phyloP scores from a whole-genome alignment of 2,888 invertebrate genomes.

The Mesoligia furuncula region DNA sequence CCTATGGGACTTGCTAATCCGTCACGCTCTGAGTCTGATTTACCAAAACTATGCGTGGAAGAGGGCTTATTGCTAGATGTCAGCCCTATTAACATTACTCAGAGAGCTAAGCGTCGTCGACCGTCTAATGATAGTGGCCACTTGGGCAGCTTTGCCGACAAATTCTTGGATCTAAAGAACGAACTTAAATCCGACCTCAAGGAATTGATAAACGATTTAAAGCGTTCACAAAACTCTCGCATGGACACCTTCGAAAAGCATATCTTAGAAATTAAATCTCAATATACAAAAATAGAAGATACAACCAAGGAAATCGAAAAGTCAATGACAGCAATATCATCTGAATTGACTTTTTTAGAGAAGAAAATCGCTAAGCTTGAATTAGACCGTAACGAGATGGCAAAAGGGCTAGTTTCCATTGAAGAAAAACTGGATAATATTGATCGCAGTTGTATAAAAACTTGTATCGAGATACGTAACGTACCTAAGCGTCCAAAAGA shows the following conservation, averaged over 20 bases:
- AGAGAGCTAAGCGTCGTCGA: slow-evolving; percentile 5
- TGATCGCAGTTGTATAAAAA: too few species aligned
- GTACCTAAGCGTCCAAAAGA: too few species aligned
- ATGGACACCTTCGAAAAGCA: neutral
- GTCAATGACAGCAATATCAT: neutral
- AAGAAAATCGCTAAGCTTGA: too few species aligned
- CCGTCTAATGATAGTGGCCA: neutral
- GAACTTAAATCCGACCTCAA: slow-evolving; percentile 1
- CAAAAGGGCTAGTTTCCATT: too few species aligned
- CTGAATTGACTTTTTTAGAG: neutral
- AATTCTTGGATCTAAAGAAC: neutral
- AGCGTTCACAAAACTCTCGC: neutral
- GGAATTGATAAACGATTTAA: neutral
- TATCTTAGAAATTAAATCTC: neutral
- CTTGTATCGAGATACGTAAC: too few species aligned
- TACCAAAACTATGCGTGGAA: neutral
- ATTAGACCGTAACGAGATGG: too few species aligned
- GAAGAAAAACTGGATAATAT: too few species aligned
- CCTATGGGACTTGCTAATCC: neutral
- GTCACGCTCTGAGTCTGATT: slow-evolving; percentile 3
- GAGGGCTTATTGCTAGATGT: neutral
- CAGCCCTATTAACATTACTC: neutral
- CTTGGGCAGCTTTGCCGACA: neutral
- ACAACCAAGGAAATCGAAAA: neutral
- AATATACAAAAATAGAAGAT: neutral